Conservation (phyloP, 1,140 invertebrate genomes). For the Hyphantria cunea region DNA sequence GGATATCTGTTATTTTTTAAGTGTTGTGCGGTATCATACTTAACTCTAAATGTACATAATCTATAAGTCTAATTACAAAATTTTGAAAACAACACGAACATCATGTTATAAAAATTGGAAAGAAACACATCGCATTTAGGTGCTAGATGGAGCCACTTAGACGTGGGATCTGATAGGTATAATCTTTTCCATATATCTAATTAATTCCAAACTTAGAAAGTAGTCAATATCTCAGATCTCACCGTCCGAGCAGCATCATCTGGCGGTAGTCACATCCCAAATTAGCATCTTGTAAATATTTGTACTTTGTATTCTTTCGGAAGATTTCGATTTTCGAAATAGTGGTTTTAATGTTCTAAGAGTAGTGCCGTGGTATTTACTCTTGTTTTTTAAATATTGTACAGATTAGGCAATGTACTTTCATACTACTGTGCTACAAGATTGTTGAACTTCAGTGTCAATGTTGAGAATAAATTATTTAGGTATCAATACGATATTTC, state of each 20-base stretch:
- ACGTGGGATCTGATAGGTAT: background rate
- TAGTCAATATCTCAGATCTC: background rate
- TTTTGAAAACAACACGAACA: background rate
- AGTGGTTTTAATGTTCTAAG: background rate
- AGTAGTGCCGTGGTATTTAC: background rate
- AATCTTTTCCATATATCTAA: too few species aligned
- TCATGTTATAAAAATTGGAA: background rate
- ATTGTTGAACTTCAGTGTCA: constrained; percentile 22
- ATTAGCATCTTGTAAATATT: constrained; percentile 3
- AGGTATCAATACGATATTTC: constrained; percentile 15
- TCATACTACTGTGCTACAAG: constrained; percentile 17
- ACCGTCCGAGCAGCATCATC: background rate
- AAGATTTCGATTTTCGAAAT: background rate
- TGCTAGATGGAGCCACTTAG: constrained; percentile 3
- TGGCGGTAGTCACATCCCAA: constrained; percentile 8
- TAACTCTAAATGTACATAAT: background rate
- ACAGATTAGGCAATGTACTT: constrained; percentile 4
- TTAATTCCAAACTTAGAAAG: too few species aligned
- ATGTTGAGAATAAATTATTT: constrained; percentile 39
- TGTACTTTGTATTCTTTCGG: background rate
- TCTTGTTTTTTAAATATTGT: background rate
- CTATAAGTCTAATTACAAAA: background rate
- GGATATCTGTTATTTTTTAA: background rate
- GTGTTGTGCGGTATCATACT: background rate
- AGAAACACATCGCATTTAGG: constrained; percentile 1